Evolutionary conservation across 2,888 invertebrate genomes (phyloP), one percentile per base, ranked within the genome.

Genomic region (Ophraella communa): DNA sequence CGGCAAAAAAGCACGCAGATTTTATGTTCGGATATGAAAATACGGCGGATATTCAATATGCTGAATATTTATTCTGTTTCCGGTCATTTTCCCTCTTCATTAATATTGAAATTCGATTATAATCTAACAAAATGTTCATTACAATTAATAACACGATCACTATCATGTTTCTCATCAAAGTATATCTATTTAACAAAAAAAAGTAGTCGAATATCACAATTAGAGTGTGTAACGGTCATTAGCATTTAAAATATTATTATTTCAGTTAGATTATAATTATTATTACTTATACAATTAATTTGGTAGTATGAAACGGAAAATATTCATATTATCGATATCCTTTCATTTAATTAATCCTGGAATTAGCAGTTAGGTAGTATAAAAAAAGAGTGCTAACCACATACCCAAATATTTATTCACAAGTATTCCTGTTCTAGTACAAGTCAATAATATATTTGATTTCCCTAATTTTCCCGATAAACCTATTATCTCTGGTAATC

Each of bases 81-180:
- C 35, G 47, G 20, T 30, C 14, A 20, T 30, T 20, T 44, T 54
- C 33, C 35, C 20, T 20, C 24, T 54, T 62, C 62, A 62, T 62
- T 62, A 62, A 49, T 49, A 63, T 63, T 42, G 63, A 58, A 63
- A 63, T 58, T 52, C 63, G 57, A 63, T 63, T 58, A 63, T 47
- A 52, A 63, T 45, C 59, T 64, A 66, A 71, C 66, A 66, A 70
- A 39, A 70, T 68, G 70, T 47, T 47, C 47, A 66, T 68, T 57
- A 68, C 61, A 72, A 69, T 73, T 30, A 74, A 74, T 71, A 70
- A 68, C 62, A 68, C 72, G 70, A 72, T 70, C 70, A 69, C 70
- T 71, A 73, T 75, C 72, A 44, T 55, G 68, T 74, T 73, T 62
- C 75, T 69, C 71, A 66, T 57, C 56, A 20, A 71, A 17, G 39